Conservation (phyloP, 2,113 vertebrate species). For the Cinclus cinclus region DNA sequence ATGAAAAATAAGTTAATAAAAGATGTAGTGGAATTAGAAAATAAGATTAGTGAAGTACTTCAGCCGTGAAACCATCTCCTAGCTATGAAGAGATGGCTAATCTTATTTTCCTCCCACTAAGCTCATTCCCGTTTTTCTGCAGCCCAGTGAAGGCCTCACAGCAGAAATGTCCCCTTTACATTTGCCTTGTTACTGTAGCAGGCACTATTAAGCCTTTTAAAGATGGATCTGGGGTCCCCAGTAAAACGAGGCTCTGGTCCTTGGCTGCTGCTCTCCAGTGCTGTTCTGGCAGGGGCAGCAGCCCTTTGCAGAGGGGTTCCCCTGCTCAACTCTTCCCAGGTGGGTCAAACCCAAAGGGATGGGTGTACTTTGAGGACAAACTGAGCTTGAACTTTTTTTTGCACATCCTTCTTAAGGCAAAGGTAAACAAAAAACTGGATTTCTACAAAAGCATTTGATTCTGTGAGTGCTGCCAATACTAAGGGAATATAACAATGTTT, state of each 20-base stretch:
- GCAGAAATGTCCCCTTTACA: background rate
- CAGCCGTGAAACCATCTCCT: conserved; percentile 23
- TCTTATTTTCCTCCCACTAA: conserved; percentile 44
- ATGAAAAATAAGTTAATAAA: conserved; percentile 68
- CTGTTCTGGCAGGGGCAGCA: background rate
- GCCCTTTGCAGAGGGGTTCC: background rate
- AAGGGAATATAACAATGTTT: conserved; percentile 23
- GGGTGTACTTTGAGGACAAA: background rate
- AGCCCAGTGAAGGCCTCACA: background rate
- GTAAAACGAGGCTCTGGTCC: background rate
- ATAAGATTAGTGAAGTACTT: conserved; percentile 63
- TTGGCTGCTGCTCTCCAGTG: background rate
- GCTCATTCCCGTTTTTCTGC: background rate
- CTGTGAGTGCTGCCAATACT: background rate
- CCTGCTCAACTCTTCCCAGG: conserved; percentile 31
- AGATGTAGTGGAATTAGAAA: conserved; percentile 48
- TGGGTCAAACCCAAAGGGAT: background rate
- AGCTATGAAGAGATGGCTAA: conserved; percentile 34
- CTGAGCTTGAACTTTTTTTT: conserved; percentile 21
- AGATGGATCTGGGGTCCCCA: background rate
- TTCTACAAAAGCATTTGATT: background rate
- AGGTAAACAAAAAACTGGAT: background rate
- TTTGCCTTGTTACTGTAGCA: background rate
- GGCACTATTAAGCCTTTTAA: conserved; percentile 10
- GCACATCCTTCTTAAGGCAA: background rate